These are phyloP conservation scores for Adelognathus sp. DNA, from an alignment of 2,888 invertebrate genomes.

Conservation along the genomic window DNA sequence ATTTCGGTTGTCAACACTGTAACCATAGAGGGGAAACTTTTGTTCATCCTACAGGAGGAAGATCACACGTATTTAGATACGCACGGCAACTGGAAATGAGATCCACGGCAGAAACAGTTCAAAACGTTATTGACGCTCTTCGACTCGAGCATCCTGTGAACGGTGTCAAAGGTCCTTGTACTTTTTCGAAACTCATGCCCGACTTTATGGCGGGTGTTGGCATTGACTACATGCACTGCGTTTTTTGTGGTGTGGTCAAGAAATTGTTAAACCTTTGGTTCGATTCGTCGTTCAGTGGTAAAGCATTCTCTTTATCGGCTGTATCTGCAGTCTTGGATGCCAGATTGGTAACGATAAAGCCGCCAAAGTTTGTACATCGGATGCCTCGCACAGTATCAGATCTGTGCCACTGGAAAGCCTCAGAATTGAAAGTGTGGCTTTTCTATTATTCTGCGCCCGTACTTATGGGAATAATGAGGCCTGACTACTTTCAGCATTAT, in stretches of 20 bases:
- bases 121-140: conserved; percentile 13
- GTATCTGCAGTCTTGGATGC: conserved; percentile 28
- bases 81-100: conserved; percentile 22
- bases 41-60: conserved; percentile 13
- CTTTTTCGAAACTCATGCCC: conserved; percentile 48
- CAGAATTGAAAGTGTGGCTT: conserved; percentile 51
- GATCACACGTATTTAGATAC: conserved; percentile 42
- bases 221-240: conserved; percentile 52
- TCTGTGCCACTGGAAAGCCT: conserved; percentile 49
- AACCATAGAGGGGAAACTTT: conserved; percentile 22
- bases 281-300: conserved; percentile 14
- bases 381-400: conserved; percentile 47
- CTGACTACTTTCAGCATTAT: conserved; percentile 44
- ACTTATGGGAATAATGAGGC: conserved; percentile 41
- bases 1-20: conserved; percentile 48
- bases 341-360: conserved; percentile 36
- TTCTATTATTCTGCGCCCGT: conserved; percentile 50
- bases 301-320: conserved; percentile 30
- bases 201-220: conserved; percentile 46
- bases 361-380: conserved; percentile 49
- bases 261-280: conserved; percentile 40
- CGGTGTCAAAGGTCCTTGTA: conserved; percentile 53
- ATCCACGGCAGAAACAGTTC: conserved; percentile 20
- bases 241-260: conserved; percentile 46
- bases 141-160: neutral